Evolutionary conservation across 2,113 vertebrate species (phyloP).

Genomic region (Otus sunia): DNA sequence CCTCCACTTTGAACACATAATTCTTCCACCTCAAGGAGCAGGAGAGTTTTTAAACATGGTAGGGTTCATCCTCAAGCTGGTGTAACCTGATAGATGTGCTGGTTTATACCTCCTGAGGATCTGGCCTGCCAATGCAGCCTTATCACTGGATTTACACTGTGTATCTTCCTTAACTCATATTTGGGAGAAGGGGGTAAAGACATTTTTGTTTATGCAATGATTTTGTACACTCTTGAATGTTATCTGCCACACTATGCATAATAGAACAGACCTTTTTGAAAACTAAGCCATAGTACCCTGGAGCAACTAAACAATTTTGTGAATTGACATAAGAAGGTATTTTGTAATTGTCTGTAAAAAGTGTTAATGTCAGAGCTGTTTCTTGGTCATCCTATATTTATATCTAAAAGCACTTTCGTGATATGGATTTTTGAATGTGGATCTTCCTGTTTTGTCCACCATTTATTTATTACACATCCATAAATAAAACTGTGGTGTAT

Average conservation of each 20-base stretch:
- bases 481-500: constrained; percentile 73
- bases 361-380: constrained; percentile 39
- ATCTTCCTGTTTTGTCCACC: constrained; percentile 54
- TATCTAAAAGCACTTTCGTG: constrained; percentile 67
- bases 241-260: constrained; percentile 27
- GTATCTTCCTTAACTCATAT: neutral
- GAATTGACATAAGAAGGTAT: constrained; percentile 25
- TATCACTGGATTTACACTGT: constrained; percentile 52
- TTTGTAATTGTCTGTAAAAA: constrained; percentile 63
- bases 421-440: constrained; percentile 70
- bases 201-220: constrained; percentile 37
- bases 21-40: neutral
- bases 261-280: constrained; percentile 24
- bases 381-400: constrained; percentile 64
- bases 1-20: neutral
- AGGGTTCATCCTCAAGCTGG: neutral
- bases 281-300: constrained; percentile 49
- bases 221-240: constrained; percentile 54
- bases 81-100: neutral
- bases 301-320: constrained; percentile 37
- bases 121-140: constrained; percentile 29
- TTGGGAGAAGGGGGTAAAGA: constrained; percentile 2
- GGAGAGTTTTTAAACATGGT: neutral
- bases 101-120: neutral
- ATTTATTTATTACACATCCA: constrained; percentile 73